phyloP scores from a whole-genome alignment of 2,888 invertebrate species.

The Pecten maximus region DNA sequence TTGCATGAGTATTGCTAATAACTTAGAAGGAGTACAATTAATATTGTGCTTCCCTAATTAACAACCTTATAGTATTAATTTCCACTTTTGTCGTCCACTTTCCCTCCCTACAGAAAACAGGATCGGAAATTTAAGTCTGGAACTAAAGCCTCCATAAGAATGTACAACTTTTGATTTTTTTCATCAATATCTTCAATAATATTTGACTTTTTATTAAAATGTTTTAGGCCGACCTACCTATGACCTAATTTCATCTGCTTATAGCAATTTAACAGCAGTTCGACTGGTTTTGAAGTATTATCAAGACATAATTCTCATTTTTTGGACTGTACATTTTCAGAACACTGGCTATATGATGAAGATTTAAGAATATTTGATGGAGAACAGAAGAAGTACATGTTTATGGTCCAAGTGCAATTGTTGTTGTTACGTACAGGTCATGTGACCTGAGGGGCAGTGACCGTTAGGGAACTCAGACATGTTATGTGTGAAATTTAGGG shows the following conservation, averaged over 20 bases:
- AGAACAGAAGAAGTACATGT: conserved; percentile 10
- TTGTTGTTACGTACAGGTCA: background rate
- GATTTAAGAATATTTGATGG: background rate
- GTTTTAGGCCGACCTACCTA: background rate
- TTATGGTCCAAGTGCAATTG: background rate
- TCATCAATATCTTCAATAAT: too few species aligned
- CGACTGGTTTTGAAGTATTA: background rate
- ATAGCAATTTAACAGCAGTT: background rate
- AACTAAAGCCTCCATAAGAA: too few species aligned
- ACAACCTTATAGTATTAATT: background rate
- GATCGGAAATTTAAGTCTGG: too few species aligned
- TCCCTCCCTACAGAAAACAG: too few species aligned
- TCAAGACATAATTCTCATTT: background rate
- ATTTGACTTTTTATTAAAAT: too few species aligned
- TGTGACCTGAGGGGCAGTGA: background rate
- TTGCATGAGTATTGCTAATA: background rate
- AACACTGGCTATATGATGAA: background rate
- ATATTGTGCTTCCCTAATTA: background rate
- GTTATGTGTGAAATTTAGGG: conserved; percentile 35
- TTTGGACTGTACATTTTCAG: background rate
- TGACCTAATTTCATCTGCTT: background rate
- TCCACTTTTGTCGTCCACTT: background rate
- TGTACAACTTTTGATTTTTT: too few species aligned
- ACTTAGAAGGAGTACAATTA: background rate
- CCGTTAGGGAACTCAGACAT: conserved; percentile 35